Percentiles rank a stretch among this genome's conserved stretches.
phyloP scores from a whole-genome alignment of 2,888 invertebrate genomes.

The Scaptomyza flava region DNA sequence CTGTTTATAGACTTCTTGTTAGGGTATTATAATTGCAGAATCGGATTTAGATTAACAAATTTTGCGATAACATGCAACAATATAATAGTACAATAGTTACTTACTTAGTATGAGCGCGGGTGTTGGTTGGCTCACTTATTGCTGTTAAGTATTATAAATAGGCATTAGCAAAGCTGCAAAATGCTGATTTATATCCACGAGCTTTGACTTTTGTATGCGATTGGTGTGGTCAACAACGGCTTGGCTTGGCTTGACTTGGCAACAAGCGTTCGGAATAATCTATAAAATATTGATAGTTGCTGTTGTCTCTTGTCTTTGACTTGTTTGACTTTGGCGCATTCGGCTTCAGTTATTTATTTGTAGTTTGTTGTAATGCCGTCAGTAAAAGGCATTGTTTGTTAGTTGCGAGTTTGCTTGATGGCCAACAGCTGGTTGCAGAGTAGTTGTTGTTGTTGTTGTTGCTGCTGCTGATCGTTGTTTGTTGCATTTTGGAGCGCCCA shows the following conservation, averaged over 20 bases:
- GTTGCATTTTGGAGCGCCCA: constrained; percentile 58
- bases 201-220: constrained; percentile 14
- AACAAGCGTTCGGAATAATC: constrained; percentile 50
- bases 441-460: neutral
- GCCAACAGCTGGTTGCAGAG: constrained; percentile 59
- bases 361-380: constrained; percentile 71
- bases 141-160: constrained; percentile 45
- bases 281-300: constrained; percentile 27
- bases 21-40: constrained; percentile 29
- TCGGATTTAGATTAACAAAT: constrained; percentile 58
- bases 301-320: constrained; percentile 63
- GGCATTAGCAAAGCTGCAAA: constrained; percentile 47
- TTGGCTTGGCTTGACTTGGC: constrained; percentile 44
- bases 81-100: too few species aligned
- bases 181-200: constrained; percentile 71
- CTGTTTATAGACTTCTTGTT: neutral
- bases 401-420: constrained; percentile 41
- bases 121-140: constrained; percentile 38
- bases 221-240: constrained; percentile 39
- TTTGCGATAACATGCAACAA: constrained; percentile 40
- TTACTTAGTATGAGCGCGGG: constrained; percentile 33
- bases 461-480: neutral
- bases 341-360: constrained; percentile 75
- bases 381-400: constrained; percentile 72
- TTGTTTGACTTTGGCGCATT: constrained; percentile 70